These are phyloP conservation scores for Cyrtonyx montezumae DNA, from an alignment of 2,113 vertebrate species.

Conservation along the genomic window DNA sequence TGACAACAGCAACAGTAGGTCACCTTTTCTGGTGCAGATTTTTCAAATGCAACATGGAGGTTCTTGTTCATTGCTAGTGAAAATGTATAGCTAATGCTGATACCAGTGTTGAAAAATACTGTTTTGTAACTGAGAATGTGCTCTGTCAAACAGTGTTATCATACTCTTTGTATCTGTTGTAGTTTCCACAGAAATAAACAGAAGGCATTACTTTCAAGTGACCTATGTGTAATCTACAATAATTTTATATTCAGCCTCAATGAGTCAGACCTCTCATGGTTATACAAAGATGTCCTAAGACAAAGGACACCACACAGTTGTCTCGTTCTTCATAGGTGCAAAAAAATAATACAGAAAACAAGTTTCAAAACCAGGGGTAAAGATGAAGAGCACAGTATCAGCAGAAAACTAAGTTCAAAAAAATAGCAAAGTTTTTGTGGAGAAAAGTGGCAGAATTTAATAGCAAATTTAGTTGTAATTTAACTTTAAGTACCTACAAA, in stretches of 20 bases:
- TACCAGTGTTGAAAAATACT: no score
- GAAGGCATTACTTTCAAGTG: no score
- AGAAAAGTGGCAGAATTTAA: neutral
- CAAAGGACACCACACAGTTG: neutral
- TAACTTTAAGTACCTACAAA: neutral
- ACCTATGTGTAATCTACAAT: no score
- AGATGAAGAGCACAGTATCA: neutral
- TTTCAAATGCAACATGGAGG: no score
- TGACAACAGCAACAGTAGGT: no score
- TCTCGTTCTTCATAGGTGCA: neutral
- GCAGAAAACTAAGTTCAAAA: neutral
- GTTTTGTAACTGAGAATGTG: no score
- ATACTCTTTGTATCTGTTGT: no score
- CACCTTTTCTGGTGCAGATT: no score
- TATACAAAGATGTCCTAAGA: neutral
- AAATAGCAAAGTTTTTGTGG: neutral
- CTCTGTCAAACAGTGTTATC: no score
- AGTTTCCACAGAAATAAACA: no score
- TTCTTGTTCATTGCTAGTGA: no score
- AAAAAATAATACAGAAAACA: neutral
- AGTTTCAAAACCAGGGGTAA: neutral
- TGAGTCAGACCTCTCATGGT: neutral
- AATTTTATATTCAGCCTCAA: neutral
- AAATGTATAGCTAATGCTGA: no score
- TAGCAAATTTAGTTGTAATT: neutral